Percentiles rank a stretch among this genome's conserved stretches.
Evolutionary conservation across 2,113 vertebrate species (phyloP).

Genomic region (Trematocara macrostoma): DNA sequence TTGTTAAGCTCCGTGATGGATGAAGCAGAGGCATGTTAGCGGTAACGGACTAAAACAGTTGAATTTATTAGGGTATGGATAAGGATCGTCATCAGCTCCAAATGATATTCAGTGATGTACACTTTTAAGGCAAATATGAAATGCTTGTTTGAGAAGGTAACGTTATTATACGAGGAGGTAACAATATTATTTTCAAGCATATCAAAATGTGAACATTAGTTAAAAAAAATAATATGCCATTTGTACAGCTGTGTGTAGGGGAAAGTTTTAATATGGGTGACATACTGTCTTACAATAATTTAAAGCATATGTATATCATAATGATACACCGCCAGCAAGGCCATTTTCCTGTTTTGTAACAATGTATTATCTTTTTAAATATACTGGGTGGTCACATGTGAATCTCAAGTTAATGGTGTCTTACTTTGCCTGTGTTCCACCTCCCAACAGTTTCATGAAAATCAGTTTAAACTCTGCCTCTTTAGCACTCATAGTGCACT

Average conservation of each 20-base stretch:
- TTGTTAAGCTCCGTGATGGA: slow-evolving; percentile 81
- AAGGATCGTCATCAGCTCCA: slow-evolving; percentile 82
- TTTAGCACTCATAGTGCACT: neutral
- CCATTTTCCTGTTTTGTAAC: neutral
- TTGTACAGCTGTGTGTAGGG: neutral
- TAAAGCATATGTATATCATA: neutral
- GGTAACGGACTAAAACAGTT: slow-evolving; percentile 80
- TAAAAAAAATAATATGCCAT: neutral
- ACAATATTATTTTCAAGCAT: neutral
- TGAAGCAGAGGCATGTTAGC: slow-evolving; percentile 83
- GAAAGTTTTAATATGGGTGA: neutral
- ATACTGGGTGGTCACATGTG: neutral
- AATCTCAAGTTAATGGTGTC: neutral
- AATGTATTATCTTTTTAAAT: neutral
- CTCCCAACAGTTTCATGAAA: neutral
- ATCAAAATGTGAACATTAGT: neutral
- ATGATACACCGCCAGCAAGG: accelerated
- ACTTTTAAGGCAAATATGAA: slow-evolving; percentile 84
- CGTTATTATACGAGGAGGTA: neutral
- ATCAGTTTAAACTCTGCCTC: accelerated
- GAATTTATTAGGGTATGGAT: slow-evolving; percentile 83
- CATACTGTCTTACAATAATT: neutral
- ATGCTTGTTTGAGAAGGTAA: slow-evolving; percentile 82
- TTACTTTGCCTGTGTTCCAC: neutral
- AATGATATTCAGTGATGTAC: slow-evolving; percentile 85